These are phyloP conservation scores for Ernsta delagoae DNA, from an alignment of 2,888 invertebrate species.

Conservation along the genomic window DNA sequence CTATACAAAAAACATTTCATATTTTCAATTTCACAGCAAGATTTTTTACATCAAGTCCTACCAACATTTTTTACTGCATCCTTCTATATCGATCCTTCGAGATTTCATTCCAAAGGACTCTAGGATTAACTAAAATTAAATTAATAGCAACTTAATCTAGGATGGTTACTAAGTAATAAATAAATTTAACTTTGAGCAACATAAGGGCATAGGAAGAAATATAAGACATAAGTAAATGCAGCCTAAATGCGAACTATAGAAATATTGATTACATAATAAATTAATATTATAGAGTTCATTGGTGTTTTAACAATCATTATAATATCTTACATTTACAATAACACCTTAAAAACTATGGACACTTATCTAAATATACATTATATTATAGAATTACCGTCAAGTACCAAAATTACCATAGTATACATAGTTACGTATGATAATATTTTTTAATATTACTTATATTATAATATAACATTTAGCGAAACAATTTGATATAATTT, in stretches of 20 bases:
- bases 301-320: constrained; percentile 53
- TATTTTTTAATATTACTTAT: background rate
- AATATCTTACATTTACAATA: constrained; percentile 42
- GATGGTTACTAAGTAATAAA: constrained; percentile 43
- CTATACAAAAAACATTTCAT: too few relatives aligned
- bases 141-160: constrained; percentile 18
- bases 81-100: constrained; percentile 36
- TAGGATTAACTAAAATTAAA: constrained; percentile 13
- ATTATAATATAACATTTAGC: background rate
- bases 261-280: constrained; percentile 50
- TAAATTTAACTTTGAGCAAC: constrained; percentile 67
- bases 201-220: constrained; percentile 49
- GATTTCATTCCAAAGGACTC: constrained; percentile 17
- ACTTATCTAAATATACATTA: constrained; percentile 27
- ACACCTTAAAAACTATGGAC: constrained; percentile 18
- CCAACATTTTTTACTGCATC: background rate
- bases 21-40: too few relatives aligned
- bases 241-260: constrained; percentile 60
- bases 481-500: too few relatives aligned
- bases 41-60: too few relatives aligned
- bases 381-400: constrained; percentile 14
- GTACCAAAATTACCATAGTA: constrained; percentile 7
- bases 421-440: constrained; percentile 1
- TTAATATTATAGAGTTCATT: constrained; percentile 67
- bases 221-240: constrained; percentile 55